phyloP scores from a whole-genome alignment of 1,140 invertebrate species.

The Chironomus striatipennis region DNA sequence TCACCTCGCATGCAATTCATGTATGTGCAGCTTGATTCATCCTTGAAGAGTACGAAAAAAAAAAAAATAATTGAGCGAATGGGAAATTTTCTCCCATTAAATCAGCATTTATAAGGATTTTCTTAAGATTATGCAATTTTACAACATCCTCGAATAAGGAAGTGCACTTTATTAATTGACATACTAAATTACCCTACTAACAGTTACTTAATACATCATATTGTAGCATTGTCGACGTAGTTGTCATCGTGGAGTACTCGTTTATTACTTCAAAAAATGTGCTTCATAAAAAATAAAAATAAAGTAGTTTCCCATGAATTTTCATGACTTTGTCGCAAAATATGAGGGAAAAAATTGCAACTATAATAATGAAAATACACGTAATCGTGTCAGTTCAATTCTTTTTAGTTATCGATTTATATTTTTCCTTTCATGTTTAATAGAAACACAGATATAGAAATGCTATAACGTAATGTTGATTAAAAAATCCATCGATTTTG shows the following conservation, averaged over 20 bases:
- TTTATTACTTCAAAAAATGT: too few relatives aligned
- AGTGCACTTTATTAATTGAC: too few relatives aligned
- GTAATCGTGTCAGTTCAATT: background rate
- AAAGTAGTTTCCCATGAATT: background rate
- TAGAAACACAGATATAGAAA: background rate
- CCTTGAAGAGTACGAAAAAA: background rate
- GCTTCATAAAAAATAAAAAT: too few relatives aligned
- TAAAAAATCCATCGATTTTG: background rate
- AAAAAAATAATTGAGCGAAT: background rate
- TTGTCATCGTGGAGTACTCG: too few relatives aligned
- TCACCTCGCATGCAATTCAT: background rate
- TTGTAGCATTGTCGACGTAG: too few relatives aligned
- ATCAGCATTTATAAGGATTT: background rate
- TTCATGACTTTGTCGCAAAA: conserved; percentile 7
- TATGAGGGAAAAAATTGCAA: background rate
- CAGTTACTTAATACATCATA: too few relatives aligned
- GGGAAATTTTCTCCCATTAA: background rate
- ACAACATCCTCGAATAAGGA: background rate
- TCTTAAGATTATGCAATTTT: conserved; percentile 9
- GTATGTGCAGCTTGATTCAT: background rate
- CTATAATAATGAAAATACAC: background rate
- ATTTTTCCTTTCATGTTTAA: background rate
- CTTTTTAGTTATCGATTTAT: background rate
- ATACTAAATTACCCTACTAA: too few relatives aligned
- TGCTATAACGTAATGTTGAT: background rate